These are phyloP conservation scores for Rhopalosiphum maidis DNA, from an alignment of 1,140 invertebrate species.

Conservation along the genomic window DNA sequence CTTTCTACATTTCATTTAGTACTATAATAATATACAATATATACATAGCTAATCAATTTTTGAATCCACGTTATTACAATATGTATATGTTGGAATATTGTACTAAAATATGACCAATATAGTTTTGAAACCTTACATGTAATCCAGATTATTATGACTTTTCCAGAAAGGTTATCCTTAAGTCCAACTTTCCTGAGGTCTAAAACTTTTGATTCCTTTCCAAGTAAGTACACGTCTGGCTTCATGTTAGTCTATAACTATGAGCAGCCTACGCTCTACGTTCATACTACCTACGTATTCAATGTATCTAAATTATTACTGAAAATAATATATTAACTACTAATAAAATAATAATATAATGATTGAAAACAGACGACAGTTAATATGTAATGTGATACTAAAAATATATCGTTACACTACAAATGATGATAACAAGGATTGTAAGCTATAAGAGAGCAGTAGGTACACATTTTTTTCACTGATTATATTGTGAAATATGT, in stretches of 20 bases:
- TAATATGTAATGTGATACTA: neutral
- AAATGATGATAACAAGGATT: neutral
- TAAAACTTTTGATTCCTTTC: constrained; percentile 29
- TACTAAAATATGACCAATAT: neutral
- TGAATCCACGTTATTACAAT: neutral
- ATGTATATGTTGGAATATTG: neutral
- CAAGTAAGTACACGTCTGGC: neutral
- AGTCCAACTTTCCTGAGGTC: neutral
- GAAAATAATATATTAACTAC: neutral
- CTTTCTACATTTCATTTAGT: neutral
- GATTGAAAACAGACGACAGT: neutral
- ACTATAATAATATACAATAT: neutral
- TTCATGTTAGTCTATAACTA: neutral
- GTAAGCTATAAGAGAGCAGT: neutral
- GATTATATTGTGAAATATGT: neutral
- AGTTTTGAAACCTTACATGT: constrained; percentile 5
- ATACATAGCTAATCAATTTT: neutral
- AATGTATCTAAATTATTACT: neutral
- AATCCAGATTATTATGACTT: neutral
- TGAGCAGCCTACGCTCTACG: neutral
- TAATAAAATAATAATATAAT: neutral
- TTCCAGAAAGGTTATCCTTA: neutral
- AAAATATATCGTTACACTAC: neutral
- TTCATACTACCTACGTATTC: neutral
- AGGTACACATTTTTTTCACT: neutral